phyloP scores from a whole-genome alignment of 2,113 vertebrate genomes.

The Poecile atricapillus region DNA sequence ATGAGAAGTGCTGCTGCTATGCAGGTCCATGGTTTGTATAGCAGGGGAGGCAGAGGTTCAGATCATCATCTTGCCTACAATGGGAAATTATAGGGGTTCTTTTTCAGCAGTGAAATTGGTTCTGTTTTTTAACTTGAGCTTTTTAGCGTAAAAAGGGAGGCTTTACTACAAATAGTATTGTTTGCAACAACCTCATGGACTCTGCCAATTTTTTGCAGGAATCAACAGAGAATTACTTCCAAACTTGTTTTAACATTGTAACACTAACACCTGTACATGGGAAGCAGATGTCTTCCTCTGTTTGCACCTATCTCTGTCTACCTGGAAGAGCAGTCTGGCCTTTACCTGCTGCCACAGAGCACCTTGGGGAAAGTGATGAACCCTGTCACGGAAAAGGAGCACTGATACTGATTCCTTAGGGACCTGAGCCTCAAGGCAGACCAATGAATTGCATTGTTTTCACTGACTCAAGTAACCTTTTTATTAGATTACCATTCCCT shows the following conservation, averaged over 20 bases:
- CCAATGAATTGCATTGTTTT: neutral
- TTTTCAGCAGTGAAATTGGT: neutral
- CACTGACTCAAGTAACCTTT: neutral
- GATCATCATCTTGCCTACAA: fast-evolving
- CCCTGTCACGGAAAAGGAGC: neutral
- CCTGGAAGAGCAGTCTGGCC: neutral
- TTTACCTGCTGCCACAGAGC: neutral
- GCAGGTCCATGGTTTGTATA: neutral
- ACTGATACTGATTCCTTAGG: neutral
- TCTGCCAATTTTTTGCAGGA: neutral
- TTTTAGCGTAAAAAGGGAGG: neutral
- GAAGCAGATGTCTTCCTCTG: neutral
- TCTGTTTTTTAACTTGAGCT: neutral
- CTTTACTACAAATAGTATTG: neutral
- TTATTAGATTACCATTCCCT: neutral
- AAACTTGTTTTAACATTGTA: neutral
- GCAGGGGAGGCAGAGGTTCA: neutral
- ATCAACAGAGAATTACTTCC: neutral
- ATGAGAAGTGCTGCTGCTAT: fast-evolving
- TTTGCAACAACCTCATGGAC: neutral
- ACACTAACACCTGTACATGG: neutral
- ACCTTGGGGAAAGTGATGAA: neutral
- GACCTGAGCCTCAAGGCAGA: neutral
- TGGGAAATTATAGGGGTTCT: neutral
- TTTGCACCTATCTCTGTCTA: neutral